These are phyloP conservation scores for Sterrhoptilus dennistouni DNA, from an alignment of 2,113 vertebrate genomes.

Conservation along the genomic window DNA sequence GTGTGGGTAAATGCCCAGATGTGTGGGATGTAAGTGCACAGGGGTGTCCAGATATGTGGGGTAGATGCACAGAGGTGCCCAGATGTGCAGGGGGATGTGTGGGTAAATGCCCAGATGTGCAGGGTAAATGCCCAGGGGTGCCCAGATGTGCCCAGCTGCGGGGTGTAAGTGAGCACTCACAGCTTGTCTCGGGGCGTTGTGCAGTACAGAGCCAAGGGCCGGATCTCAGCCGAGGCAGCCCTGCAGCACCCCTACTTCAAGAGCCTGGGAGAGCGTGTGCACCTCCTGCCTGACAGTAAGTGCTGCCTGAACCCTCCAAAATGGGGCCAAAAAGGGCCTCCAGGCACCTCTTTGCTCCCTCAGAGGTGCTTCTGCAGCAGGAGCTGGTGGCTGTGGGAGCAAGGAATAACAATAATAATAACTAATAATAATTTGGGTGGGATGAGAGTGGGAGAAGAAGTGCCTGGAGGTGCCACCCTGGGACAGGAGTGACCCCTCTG, in stretches of 20 bases:
- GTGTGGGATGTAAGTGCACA: too few relatives aligned
- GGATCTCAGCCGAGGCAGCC: slow-evolving; percentile 84
- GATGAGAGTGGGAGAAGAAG: rapidly evolving
- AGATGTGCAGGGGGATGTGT: rapidly evolving
- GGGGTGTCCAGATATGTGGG: not conserved
- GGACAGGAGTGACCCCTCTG: not conserved
- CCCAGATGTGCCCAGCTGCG: not conserved
- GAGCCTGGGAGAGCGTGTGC: slow-evolving; percentile 85
- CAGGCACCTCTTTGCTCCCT: not conserved
- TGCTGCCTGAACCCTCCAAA: not conserved
- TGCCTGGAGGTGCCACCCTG: rapidly evolving
- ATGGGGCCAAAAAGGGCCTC: not conserved
- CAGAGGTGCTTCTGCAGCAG: not conserved
- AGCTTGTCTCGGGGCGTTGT: not conserved
- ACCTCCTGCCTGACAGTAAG: slow-evolving; percentile 92
- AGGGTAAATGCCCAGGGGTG: too few relatives aligned
- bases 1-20: too few relatives aligned
- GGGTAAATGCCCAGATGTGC: not conserved
- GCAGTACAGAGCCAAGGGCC: slow-evolving; percentile 87
- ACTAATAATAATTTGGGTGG: not conserved
- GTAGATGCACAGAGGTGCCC: not conserved
- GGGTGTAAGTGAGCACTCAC: rapidly evolving
- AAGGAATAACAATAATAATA: too few relatives aligned
- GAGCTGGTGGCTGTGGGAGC: not conserved
- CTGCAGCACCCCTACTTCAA: slow-evolving; percentile 88